A percentile compares a stretch with the other conserved stretches of the same genome.
Conservation (phyloP, 2,797 vertebrate genomes). For the Pterois miles region DNA sequence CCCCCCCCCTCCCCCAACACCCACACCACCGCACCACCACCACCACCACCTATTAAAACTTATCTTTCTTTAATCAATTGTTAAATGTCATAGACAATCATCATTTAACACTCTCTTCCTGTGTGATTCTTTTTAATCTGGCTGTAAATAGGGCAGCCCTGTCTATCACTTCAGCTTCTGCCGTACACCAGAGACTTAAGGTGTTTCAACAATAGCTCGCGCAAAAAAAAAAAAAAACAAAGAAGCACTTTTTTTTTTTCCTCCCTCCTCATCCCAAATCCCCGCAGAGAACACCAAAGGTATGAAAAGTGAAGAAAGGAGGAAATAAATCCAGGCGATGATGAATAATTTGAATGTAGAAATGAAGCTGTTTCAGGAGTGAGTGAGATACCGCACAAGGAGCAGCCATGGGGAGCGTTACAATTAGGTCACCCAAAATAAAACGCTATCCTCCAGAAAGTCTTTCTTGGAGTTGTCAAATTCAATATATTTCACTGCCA, state of each 20-base stretch:
- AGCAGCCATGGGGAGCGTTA: conserved; percentile 81
- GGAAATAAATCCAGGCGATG: conserved; percentile 85
- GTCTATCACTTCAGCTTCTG: conserved; percentile 83
- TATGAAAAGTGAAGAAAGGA: conserved; percentile 86
- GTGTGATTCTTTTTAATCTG: conserved; percentile 86
- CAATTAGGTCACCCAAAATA: conserved; percentile 87
- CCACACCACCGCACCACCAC: conserved; percentile 33
- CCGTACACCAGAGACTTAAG: conserved; percentile 86
- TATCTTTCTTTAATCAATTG: conserved; percentile 85
- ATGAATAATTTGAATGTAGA: conserved; percentile 88
- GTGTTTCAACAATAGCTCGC: conserved; percentile 86
- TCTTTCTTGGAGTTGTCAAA: conserved; percentile 84
- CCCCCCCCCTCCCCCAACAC: conserved; percentile 34
- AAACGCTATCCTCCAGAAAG: conserved; percentile 81
- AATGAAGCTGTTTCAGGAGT: conserved; percentile 85
- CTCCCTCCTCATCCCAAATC: conserved; percentile 82
- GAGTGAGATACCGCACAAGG: conserved; percentile 80
- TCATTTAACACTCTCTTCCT: conserved; percentile 82
- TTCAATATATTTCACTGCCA: conserved; percentile 80
- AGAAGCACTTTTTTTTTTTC: conserved; percentile 69
- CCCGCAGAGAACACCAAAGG: conserved; percentile 87
- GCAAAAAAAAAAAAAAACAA: conserved; percentile 70
- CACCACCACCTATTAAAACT: conserved; percentile 77
- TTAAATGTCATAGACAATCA: conserved; percentile 85
- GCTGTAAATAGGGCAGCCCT: conserved; percentile 87